A percentile compares a stretch with the other conserved stretches of the same genome.
phyloP scores from a whole-genome alignment of 2,113 vertebrate genomes.

The Tylochromis polylepis region DNA sequence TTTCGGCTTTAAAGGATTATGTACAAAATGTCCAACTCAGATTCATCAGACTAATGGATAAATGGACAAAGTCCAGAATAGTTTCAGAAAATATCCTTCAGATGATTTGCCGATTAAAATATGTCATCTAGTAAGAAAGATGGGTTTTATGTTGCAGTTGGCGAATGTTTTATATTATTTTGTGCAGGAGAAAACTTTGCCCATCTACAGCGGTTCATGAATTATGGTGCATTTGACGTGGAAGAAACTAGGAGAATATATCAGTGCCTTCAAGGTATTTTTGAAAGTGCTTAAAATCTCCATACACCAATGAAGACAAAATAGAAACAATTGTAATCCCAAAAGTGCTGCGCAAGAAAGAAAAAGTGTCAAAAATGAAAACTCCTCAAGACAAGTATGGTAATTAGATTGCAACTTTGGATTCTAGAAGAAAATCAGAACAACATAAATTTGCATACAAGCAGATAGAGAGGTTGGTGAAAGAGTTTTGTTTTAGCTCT shows the following conservation, averaged over 20 bases:
- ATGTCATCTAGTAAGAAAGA: not conserved
- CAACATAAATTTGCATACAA: not conserved
- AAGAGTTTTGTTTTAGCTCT: constrained; percentile 5
- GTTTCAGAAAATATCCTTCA: not conserved
- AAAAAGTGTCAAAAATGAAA: not conserved
- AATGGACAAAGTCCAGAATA: not conserved
- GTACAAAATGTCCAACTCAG: not conserved
- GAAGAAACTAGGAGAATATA: not conserved
- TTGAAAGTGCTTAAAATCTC: constrained; percentile 1
- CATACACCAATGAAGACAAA: not conserved
- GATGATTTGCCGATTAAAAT: not conserved
- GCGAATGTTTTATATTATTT: not conserved
- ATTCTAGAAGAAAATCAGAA: not conserved
- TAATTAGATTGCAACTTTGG: constrained; percentile 8
- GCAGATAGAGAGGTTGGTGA: constrained; percentile 7
- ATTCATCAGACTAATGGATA: constrained; percentile 18
- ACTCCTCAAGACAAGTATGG: not conserved
- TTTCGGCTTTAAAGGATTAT: constrained; percentile 9
- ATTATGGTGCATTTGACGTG: not conserved
- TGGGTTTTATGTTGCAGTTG: not conserved
- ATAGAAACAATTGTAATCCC: not conserved
- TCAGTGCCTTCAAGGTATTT: not conserved
- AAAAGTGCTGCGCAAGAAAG: not conserved
- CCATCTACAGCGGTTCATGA: not conserved
- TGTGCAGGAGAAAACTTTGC: not conserved